A percentile compares a stretch with the other conserved stretches of the same genome.
Conservation (phyloP, 2,888 invertebrate species). For the Bellardia pandia region DNA sequence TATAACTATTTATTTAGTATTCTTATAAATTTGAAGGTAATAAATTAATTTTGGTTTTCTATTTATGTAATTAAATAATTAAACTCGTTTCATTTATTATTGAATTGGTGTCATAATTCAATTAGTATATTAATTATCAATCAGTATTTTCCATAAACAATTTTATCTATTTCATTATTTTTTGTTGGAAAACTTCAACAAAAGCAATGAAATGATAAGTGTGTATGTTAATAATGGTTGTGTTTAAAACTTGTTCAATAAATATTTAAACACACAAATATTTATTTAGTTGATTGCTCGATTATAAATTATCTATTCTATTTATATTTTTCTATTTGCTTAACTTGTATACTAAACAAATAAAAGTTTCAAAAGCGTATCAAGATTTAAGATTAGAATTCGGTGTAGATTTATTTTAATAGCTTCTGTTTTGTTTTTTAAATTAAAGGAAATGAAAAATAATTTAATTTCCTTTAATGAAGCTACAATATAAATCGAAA, state of each 20-base stretch:
- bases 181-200: conserved; percentile 1
- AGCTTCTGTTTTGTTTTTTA: conserved; percentile 1
- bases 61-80: conserved; percentile 52
- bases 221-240: not conserved
- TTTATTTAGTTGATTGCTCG: conserved; percentile 3
- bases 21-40: conserved; percentile 7
- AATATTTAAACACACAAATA: not conserved
- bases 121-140: conserved; percentile 35
- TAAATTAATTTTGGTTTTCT: not conserved
- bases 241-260: not conserved
- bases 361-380: conserved; percentile 1
- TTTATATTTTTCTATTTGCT: conserved; percentile 1
- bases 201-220: not conserved
- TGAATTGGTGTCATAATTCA: conserved; percentile 54
- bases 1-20: not conserved
- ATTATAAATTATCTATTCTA: conserved; percentile 1
- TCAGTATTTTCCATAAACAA: conserved; percentile 8
- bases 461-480: conserved; percentile 28
- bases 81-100: conserved; percentile 44
- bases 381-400: conserved; percentile 11
- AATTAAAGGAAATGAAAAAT: not conserved
- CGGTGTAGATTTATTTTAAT: not conserved
- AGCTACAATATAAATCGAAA: conserved; percentile 41
- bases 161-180: not conserved
- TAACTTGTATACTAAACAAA: not conserved